Percentiles rank a stretch among this genome's conserved stretches.
These are phyloP conservation scores for Himalopsyche japonica DNA, from an alignment of 2,888 invertebrate genomes.

Conservation along the genomic window DNA sequence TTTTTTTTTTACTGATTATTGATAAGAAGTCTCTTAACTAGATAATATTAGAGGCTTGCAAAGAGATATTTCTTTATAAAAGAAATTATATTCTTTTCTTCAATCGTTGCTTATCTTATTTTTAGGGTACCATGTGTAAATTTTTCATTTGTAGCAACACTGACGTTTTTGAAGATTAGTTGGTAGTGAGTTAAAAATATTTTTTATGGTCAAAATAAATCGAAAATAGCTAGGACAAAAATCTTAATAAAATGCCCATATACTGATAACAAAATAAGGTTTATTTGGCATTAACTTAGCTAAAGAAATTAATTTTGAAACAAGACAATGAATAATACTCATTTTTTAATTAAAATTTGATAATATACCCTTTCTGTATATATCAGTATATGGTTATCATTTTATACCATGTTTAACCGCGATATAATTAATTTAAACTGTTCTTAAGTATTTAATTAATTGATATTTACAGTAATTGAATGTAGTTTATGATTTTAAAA, in stretches of 20 bases:
- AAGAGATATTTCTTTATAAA: background rate
- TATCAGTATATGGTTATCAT: background rate
- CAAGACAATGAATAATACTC: too few species aligned
- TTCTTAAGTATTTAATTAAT: background rate
- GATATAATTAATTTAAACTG: background rate
- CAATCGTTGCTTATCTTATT: background rate
- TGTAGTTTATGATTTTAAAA: background rate
- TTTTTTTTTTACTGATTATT: background rate
- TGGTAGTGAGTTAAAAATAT: slow-evolving; percentile 8
- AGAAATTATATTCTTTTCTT: background rate
- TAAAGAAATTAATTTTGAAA: too few species aligned
- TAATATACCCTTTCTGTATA: too few species aligned
- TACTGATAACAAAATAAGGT: background rate
- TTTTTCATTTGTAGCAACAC: background rate
- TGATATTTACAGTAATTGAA: background rate
- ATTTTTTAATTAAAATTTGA: too few species aligned
- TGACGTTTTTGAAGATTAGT: background rate
- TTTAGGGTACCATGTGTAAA: background rate
- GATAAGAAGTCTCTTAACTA: background rate
- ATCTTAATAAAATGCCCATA: background rate
- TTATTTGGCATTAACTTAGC: background rate
- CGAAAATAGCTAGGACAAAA: slow-evolving; percentile 9
- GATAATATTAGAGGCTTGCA: background rate
- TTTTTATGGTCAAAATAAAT: slow-evolving; percentile 8
- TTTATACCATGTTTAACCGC: background rate